These are phyloP conservation scores for Stegodyphus mimosarum DNA, from an alignment of 1,140 invertebrate species.

Conservation along the genomic window DNA sequence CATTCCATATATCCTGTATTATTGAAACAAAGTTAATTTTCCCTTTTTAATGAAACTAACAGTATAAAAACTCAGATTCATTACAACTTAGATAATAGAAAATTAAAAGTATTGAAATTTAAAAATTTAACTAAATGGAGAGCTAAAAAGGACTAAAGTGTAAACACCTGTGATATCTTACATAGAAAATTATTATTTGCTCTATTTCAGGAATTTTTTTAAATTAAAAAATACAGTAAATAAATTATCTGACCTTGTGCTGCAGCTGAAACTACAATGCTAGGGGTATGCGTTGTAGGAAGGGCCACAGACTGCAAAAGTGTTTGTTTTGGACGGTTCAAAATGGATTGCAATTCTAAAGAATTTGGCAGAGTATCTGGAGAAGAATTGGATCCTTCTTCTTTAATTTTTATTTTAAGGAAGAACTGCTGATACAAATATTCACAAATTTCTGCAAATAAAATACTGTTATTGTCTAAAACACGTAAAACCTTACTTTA, in stretches of 20 bases:
- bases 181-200: no score
- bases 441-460: conserved; percentile 35
- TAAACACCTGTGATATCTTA: no score
- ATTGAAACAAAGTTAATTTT: no score
- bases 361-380: conserved; percentile 18
- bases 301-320: conserved; percentile 40
- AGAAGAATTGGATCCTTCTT: conserved; percentile 28
- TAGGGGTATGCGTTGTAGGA: conserved; percentile 17
- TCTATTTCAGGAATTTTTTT: no score
- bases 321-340: conserved; percentile 42
- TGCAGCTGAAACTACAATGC: conserved; percentile 24
- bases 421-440: conserved; percentile 54
- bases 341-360: conserved; percentile 33
- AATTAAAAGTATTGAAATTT: no score
- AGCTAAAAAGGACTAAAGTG: no score
- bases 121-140: no score
- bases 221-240: background rate
- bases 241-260: conserved; percentile 45
- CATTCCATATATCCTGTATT: no score
- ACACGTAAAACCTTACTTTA: no score
- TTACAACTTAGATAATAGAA: no score
- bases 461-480: background rate
- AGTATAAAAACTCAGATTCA: no score
- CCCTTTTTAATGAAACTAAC: no score
- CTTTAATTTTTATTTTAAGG: conserved; percentile 49